phyloP scores from a whole-genome alignment of 2,113 vertebrate species.

The Daphoenositta chrysoptera region DNA sequence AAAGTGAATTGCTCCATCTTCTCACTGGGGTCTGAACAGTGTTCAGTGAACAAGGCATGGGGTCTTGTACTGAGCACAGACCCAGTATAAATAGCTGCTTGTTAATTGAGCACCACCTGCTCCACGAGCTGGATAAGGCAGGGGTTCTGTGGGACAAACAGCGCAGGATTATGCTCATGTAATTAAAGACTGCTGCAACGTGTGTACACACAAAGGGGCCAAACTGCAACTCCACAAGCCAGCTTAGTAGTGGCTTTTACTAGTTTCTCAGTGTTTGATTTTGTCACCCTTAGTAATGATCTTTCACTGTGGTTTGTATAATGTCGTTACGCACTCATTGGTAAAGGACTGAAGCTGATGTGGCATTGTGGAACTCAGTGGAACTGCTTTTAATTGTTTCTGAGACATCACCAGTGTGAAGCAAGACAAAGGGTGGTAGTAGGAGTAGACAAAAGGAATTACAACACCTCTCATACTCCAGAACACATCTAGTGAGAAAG shows the following conservation, averaged over 20 bases:
- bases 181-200: neutral
- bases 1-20: neutral
- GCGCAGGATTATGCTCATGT: neutral
- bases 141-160: neutral
- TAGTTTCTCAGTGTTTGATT: neutral
- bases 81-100: conserved; percentile 5
- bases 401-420: neutral
- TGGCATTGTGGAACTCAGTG: neutral
- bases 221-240: neutral
- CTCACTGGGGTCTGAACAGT: neutral
- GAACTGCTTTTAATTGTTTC: conserved; percentile 12
- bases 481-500: neutral
- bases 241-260: neutral
- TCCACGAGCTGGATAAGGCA: conserved; percentile 14
- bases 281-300: neutral
- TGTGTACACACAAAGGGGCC: neutral
- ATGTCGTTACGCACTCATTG: neutral
- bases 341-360: neutral
- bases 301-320: neutral
- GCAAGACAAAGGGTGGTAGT: neutral
- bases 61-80: neutral
- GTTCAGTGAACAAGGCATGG: neutral
- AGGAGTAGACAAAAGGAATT: neutral
- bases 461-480: neutral
- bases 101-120: neutral